phyloP scores from a whole-genome alignment of 1,140 invertebrate genomes.

The Ceratosolen fusciceps region DNA sequence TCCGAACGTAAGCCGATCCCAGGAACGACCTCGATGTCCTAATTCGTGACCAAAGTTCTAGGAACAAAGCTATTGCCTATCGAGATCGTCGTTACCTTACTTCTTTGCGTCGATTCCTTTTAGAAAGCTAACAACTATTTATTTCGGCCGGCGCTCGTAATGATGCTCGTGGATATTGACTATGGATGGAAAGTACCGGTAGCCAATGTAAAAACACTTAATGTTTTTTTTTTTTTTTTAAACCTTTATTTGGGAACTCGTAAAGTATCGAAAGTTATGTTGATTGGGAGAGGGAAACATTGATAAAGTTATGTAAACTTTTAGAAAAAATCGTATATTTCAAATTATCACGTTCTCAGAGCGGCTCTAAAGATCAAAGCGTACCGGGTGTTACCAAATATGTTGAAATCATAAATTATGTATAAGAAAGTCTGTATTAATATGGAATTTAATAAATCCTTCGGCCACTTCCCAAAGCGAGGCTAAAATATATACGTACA shows the following conservation, averaged over 20 bases:
- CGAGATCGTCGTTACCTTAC: too few relatives aligned
- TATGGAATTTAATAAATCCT: neutral
- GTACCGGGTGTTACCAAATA: constrained; percentile 24
- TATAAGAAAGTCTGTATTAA: constrained; percentile 2
- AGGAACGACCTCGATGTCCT: too few relatives aligned
- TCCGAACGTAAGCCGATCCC: too few relatives aligned
- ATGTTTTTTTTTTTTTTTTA: neutral
- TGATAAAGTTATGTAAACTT: neutral
- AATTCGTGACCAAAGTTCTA: too few relatives aligned
- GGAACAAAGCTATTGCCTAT: too few relatives aligned
- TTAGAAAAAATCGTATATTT: neutral
- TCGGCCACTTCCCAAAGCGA: neutral
- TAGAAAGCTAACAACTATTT: too few relatives aligned
- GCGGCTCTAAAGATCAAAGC: constrained; percentile 20
- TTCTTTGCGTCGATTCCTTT: too few relatives aligned
- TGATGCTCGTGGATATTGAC: too few relatives aligned
- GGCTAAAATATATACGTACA: constrained; percentile 13
- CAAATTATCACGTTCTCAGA: neutral
- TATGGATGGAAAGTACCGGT: too few relatives aligned
- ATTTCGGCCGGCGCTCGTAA: too few relatives aligned
- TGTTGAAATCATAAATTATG: constrained; percentile 12
- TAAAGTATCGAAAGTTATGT: neutral
- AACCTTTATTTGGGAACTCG: neutral
- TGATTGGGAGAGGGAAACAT: constrained; percentile 14
- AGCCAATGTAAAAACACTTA: neutral